Evolutionary conservation across 2,797 vertebrate genomes (phyloP).

Genomic region (Babyrousa celebensis): DNA sequence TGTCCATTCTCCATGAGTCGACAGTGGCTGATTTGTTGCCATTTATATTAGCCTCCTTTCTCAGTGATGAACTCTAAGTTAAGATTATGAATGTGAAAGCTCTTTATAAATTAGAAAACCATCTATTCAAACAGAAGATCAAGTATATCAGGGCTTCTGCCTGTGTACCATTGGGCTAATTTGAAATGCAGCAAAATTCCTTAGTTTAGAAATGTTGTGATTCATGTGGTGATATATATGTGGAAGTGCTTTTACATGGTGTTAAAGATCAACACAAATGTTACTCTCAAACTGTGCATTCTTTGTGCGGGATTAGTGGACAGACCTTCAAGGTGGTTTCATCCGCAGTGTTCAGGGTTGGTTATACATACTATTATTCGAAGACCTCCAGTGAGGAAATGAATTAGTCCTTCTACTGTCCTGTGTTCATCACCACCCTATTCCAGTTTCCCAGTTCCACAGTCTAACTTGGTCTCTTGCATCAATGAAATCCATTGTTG

Average conservation of each 20-base stretch:
- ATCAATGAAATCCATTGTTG: not conserved
- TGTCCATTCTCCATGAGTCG: slow-evolving; percentile 60
- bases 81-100: slow-evolving; percentile 53
- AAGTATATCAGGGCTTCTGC: not conserved
- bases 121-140: slow-evolving; percentile 33
- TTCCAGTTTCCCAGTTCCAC: not conserved
- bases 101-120: slow-evolving; percentile 48
- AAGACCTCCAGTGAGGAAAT: not conserved
- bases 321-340: not conserved
- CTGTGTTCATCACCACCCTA: slow-evolving; percentile 6
- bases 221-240: not conserved
- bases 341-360: not conserved
- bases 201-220: slow-evolving; percentile 44
- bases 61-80: slow-evolving; percentile 59
- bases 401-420: not conserved
- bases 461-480: not conserved
- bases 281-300: not conserved
- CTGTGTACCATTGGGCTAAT: not conserved
- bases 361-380: not conserved
- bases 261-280: slow-evolving; percentile 14
- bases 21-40: slow-evolving; percentile 56
- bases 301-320: not conserved
- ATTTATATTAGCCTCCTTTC: slow-evolving; percentile 59
- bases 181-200: slow-evolving; percentile 50
- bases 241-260: not conserved